A percentile compares a stretch with the other conserved stretches of the same genome.
phyloP scores from a whole-genome alignment of 2,113 vertebrate genomes.

The Diadophis punctatus region DNA sequence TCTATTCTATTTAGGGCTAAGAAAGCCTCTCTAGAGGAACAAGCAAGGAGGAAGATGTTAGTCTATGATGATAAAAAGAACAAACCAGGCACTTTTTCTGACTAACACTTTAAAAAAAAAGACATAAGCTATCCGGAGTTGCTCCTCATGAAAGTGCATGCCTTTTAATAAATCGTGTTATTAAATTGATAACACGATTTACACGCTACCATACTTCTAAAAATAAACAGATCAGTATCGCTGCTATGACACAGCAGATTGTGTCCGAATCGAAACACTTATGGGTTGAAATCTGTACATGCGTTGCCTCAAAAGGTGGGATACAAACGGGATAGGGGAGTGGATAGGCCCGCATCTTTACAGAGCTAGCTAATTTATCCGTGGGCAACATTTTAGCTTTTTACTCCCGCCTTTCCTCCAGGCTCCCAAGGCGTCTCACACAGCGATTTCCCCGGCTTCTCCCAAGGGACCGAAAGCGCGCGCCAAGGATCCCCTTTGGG shows the following conservation, averaged over 20 bases:
- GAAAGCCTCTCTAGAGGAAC: not conserved
- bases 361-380: too few relatives aligned
- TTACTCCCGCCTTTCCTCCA: not conserved
- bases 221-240: not conserved
- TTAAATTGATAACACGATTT: too few relatives aligned
- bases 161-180: not conserved
- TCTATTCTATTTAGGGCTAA: not conserved
- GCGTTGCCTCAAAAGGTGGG: not conserved
- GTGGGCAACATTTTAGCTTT: not conserved
- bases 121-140: not conserved
- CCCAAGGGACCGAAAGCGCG: not conserved
- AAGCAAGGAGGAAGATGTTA: not conserved
- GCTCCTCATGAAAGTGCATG: not conserved
- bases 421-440: not conserved
- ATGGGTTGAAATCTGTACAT: not conserved
- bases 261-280: not conserved
- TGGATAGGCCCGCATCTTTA: not conserved
- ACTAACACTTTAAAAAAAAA: not conserved
- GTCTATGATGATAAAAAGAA: not conserved
- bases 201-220: not conserved
- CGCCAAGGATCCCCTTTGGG: not conserved
- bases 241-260: not conserved
- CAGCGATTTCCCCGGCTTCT: not conserved
- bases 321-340: not conserved
- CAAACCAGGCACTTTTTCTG: not conserved